Conservation (phyloP, 1,140 invertebrate species). For the Xylocopa sonorina region DNA sequence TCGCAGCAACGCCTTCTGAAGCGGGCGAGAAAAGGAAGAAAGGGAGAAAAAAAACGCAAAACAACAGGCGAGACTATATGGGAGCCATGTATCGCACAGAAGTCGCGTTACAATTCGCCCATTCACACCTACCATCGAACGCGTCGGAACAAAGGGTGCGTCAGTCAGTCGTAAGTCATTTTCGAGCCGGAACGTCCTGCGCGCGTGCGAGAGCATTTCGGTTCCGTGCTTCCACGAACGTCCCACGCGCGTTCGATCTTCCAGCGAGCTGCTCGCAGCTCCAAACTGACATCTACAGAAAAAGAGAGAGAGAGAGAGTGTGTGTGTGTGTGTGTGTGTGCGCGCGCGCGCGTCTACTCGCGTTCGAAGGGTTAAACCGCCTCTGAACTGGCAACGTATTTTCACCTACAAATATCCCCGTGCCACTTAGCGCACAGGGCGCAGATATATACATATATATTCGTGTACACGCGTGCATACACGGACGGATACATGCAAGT, state of each 20-base stretch:
- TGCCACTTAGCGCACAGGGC: constrained; percentile 33
- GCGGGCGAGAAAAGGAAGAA: not conserved
- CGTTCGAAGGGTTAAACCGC: constrained; percentile 30
- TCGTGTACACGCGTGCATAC: not conserved
- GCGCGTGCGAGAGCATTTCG: not conserved
- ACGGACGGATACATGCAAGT: no score
- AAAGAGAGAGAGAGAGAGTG: no score
- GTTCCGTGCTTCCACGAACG: constrained; percentile 32
- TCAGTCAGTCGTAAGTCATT: constrained; percentile 25
- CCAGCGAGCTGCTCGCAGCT: not conserved
- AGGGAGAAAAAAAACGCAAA: not conserved
- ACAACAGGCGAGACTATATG: not conserved
- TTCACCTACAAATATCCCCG: constrained; percentile 32
- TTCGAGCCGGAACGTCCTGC: not conserved
- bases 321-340: no score
- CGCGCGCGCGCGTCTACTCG: no score
- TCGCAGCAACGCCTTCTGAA: not conserved
- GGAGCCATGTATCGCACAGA: constrained; percentile 14
- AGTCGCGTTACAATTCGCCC: constrained; percentile 22
- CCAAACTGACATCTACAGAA: not conserved
- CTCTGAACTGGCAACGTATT: constrained; percentile 7
- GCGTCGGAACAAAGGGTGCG: constrained; percentile 8
- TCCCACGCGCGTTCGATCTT: constrained; percentile 29
- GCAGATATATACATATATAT: no score
- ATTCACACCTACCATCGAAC: constrained; percentile 25